These are phyloP conservation scores for Sipunculus nudus DNA, from an alignment of 2,888 invertebrate genomes.

Conservation along the genomic window DNA sequence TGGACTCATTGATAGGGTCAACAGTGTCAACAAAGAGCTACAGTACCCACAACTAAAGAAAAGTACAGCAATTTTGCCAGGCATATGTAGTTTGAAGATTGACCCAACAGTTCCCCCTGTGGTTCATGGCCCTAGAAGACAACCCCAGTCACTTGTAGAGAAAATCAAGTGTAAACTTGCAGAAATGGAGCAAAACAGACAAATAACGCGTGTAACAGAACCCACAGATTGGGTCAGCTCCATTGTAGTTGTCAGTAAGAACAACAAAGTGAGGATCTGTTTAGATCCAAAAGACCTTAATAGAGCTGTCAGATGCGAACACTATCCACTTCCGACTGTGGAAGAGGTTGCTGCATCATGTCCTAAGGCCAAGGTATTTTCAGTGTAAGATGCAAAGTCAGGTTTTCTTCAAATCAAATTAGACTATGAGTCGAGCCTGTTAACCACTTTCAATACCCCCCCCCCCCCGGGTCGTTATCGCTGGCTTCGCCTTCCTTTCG, in stretches of 20 bases:
- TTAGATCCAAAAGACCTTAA: slow-evolving; percentile 41
- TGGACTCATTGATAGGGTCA: too few relatives aligned
- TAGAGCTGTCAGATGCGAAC: slow-evolving; percentile 33
- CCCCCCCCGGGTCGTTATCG: slow-evolving; percentile 39
- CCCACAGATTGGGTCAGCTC: slow-evolving; percentile 45
- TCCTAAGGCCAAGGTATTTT: slow-evolving; percentile 40
- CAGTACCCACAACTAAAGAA: slow-evolving; percentile 3
- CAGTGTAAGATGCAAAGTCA: slow-evolving; percentile 39
- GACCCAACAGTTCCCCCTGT: slow-evolving; percentile 23
- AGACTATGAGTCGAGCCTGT: slow-evolving; percentile 32
- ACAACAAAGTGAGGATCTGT: slow-evolving; percentile 40
- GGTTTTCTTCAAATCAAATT: slow-evolving; percentile 43
- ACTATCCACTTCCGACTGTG: slow-evolving; percentile 38
- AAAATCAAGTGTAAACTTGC: slow-evolving; percentile 33
- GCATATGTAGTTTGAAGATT: too few relatives aligned
- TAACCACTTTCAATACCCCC: slow-evolving; percentile 46
- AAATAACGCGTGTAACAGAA: slow-evolving; percentile 31
- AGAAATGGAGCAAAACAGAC: slow-evolving; percentile 39
- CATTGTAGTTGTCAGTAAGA: slow-evolving; percentile 34
- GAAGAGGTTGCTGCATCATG: slow-evolving; percentile 39
- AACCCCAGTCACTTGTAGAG: slow-evolving; percentile 21
- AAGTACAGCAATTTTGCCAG: background rate
- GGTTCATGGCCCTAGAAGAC: slow-evolving; percentile 24
- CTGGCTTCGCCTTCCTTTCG: slow-evolving; percentile 41
- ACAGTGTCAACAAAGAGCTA: too few relatives aligned